phyloP scores from a whole-genome alignment of 2,113 vertebrate species.

The Archocentrus centrarchus region DNA sequence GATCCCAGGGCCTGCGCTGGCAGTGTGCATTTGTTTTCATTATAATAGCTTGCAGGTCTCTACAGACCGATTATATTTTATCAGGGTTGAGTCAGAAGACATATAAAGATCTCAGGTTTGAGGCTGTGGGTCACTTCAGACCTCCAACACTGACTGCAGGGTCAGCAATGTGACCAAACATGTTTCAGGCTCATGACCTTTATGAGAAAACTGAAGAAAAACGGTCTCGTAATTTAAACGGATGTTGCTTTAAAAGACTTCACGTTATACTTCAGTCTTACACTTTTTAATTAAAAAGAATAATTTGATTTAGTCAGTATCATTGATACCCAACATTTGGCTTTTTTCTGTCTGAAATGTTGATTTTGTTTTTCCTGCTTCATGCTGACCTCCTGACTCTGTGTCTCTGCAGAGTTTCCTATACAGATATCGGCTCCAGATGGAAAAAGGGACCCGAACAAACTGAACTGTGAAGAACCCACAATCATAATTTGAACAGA shows the following conservation, averaged over 20 bases:
- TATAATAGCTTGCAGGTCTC: background rate
- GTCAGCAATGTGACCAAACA: background rate
- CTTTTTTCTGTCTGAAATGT: background rate
- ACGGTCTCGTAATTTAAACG: too few species aligned
- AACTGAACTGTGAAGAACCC: constrained; percentile 65
- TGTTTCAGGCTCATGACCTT: background rate
- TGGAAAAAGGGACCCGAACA: constrained; percentile 38
- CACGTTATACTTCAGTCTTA: background rate
- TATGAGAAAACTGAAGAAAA: background rate
- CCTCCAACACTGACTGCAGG: too few species aligned
- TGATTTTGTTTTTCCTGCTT: background rate
- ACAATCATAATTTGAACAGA: constrained; percentile 10
- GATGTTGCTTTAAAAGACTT: background rate
- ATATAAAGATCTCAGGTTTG: too few species aligned
- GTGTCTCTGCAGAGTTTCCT: constrained; percentile 64
- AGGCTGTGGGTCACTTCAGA: too few species aligned
- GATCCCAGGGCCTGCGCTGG: background rate
- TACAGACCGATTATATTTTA: background rate
- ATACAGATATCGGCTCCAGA: constrained; percentile 31
- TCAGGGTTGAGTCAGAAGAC: background rate
- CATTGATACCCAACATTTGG: too few species aligned
- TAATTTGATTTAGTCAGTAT: too few species aligned
- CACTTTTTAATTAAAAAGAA: background rate
- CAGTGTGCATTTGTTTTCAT: background rate
- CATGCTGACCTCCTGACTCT: background rate